Base-by-base conservation (phyloP, 2,797 vertebrate genomes). In the Hypotaenidia philippensis region DNA sequence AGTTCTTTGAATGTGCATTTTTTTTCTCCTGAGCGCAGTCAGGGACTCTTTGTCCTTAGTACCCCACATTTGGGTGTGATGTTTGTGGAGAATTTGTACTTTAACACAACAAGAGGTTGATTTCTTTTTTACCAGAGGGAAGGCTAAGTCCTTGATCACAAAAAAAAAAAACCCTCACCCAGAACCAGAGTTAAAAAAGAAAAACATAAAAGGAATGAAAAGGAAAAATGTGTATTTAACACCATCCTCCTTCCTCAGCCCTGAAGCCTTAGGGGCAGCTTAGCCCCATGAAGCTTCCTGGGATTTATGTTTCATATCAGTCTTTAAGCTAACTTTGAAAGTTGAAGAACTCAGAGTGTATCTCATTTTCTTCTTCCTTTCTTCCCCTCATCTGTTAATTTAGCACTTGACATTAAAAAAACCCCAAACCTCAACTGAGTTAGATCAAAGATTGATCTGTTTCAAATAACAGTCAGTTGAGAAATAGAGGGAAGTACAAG, bases 331-430 rank as follows among this genome's bases (percentile, higher is more conserved):
- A 55, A 68, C 31, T 78, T 74, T 14, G 45, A n/a, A 95, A 78
- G 36, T 25, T 68, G 31, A 71, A 75, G 45, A 80, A 78, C 26
- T 69, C 5, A 4, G 15, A 2, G 0, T 71, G 7, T 32, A 47
- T 84, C 38, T 79, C 19, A n/a, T 85, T 87, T 89, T 83, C 26
- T 78, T 74, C 56, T 72, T 25, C 68, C 29, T 60, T 83, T 83
- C 15, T 85, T 66, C 11, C 10, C 5, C 15, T 71, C 14, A 18
- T 83, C 22, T 86, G 25, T 75, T 92, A 78, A 76, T 79, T 87
- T 90, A 68, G 11, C 1, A 18, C 22, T 86, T 75, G 45, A 69
- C 26, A 41, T 47, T 47, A 47, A 44, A 44, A 44, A 44, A 9
- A 9, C 41, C 45, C 45, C 10, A 22, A 22, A 47, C 20, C 21